phyloP scores from a whole-genome alignment of 2,113 vertebrate genomes.

The Cariama cristata region DNA sequence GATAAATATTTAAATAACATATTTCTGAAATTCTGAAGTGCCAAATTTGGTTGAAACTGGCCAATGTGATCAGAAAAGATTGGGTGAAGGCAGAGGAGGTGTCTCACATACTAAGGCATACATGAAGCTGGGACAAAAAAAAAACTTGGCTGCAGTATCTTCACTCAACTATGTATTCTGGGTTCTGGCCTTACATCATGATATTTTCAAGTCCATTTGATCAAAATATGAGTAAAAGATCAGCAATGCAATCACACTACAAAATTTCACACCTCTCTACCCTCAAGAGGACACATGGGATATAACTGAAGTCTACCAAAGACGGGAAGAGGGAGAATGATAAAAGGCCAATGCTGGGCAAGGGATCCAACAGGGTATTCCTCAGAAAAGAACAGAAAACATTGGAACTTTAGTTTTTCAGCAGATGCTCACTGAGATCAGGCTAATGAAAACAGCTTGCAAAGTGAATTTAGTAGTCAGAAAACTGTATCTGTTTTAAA shows the following conservation, averaged over 20 bases:
- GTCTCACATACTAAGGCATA: background rate
- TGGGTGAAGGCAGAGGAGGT: background rate
- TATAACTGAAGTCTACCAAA: background rate
- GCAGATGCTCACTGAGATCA: background rate
- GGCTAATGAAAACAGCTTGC: background rate
- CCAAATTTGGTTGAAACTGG: background rate
- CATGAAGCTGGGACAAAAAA: background rate
- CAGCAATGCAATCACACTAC: background rate
- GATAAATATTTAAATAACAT: background rate
- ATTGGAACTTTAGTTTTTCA: background rate
- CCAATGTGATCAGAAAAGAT: background rate
- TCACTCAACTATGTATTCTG: background rate
- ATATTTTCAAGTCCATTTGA: background rate
- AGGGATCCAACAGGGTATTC: background rate
- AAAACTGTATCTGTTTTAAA: background rate
- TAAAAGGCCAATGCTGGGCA: background rate
- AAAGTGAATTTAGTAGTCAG: background rate
- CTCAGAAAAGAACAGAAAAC: background rate
- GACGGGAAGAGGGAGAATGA: background rate
- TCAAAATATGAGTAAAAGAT: background rate
- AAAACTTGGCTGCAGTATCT: background rate
- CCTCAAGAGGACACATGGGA: background rate
- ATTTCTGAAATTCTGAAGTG: background rate
- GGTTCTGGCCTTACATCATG: background rate
- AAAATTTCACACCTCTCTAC: background rate